Evolutionary conservation across 2,888 invertebrate species (phyloP).

Genomic region (Polymixis lichenea): DNA sequence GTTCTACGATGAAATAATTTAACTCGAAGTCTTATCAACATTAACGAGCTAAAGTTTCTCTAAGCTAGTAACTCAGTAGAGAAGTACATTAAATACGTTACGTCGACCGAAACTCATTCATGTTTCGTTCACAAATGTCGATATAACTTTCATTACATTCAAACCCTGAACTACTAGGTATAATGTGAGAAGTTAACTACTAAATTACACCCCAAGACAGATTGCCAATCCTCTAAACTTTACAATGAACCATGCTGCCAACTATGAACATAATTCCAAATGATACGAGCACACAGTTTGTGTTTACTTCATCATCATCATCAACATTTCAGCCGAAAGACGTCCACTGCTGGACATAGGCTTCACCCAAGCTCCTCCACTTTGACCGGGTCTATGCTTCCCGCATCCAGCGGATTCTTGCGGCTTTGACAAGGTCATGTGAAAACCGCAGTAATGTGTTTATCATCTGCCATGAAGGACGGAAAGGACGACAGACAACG

Average conservation of each 20-base stretch:
- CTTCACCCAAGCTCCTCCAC: no score
- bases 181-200: constrained; percentile 62
- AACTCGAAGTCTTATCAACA: not conserved
- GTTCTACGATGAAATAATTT: not conserved
- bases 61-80: not conserved
- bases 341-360: no score
- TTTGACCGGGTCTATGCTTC: no score
- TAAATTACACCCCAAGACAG: not conserved
- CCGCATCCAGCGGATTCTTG: no score
- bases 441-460: no score
- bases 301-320: no score
- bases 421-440: no score
- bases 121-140: constrained; percentile 23
- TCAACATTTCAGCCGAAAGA: no score
- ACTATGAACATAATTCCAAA: not conserved
- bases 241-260: not conserved
- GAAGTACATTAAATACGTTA: not conserved
- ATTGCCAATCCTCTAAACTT: not conserved
- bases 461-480: no score
- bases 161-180: constrained; percentile 63
- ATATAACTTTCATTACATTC: constrained; percentile 69
- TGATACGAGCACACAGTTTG: not conserved
- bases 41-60: constrained; percentile 8
- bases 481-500: no score
- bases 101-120: not conserved